Percentiles rank a stretch among this genome's conserved stretches.
Evolutionary conservation across 2,888 invertebrate species (phyloP).

Genomic region (Stenodera caucasica): DNA sequence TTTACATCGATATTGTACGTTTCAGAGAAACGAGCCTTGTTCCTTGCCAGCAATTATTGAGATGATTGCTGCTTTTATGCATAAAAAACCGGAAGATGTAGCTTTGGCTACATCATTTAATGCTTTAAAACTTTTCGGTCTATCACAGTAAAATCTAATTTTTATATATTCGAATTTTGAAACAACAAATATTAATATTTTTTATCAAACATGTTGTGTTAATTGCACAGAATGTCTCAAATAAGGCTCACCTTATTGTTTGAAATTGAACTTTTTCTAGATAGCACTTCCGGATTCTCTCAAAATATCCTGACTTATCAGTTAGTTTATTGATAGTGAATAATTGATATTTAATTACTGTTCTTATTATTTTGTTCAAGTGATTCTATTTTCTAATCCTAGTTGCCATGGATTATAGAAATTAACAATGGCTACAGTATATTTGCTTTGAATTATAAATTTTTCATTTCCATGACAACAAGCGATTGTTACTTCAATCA

Average conservation of each 20-base stretch:
- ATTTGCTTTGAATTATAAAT: no score
- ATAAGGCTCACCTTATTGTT: background rate
- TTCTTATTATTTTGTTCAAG: no score
- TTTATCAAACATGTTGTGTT: constrained; percentile 11
- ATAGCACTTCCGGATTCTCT: background rate
- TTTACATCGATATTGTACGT: constrained; percentile 88
- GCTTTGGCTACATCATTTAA: constrained; percentile 90
- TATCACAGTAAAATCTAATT: constrained; percentile 64
- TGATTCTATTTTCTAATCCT: no score
- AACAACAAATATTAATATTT: constrained; percentile 10
- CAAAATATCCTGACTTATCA: background rate
- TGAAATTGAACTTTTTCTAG: background rate
- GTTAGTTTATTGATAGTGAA: no score
- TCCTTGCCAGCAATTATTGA: constrained; percentile 91
- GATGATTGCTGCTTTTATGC: constrained; percentile 90
- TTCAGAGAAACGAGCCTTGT: constrained; percentile 96
- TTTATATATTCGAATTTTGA: constrained; percentile 7
- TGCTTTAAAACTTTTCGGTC: constrained; percentile 85
- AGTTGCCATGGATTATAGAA: no score
- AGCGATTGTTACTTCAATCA: no score
- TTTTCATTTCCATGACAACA: no score
- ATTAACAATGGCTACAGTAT: no score
- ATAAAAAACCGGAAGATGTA: constrained; percentile 83
- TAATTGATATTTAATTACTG: no score
- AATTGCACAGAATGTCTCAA: background rate